A percentile compares a stretch with the other conserved stretches of the same genome.
Evolutionary conservation across 2,113 vertebrate species (phyloP).

Genomic region (Otis tarda): DNA sequence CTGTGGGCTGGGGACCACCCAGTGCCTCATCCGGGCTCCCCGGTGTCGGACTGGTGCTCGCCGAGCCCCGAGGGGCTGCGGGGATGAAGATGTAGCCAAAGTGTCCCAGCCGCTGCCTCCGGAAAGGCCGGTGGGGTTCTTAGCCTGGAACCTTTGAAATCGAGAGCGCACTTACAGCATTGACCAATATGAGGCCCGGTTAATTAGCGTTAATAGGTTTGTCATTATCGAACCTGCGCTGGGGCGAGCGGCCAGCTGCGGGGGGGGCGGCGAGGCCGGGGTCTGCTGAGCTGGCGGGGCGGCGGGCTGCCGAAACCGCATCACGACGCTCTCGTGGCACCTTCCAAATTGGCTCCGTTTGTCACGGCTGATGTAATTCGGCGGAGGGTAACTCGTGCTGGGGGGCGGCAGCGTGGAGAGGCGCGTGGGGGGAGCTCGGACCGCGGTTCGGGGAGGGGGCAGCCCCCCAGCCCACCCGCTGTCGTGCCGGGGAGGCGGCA

Average conservation of each 20-base stretch:
- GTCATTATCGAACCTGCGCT: not conserved
- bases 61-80: accelerated
- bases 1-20: not conserved
- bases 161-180: not conserved
- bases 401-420: constrained; percentile 20
- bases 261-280: not conserved
- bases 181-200: constrained; percentile 6
- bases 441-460: not conserved
- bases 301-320: not conserved
- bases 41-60: accelerated
- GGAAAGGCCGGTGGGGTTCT: not conserved
- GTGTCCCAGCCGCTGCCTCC: not conserved
- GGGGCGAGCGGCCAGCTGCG: not conserved
- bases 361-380: constrained; percentile 45
- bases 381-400: constrained; percentile 32
- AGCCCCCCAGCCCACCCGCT: not conserved
- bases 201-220: constrained; percentile 62
- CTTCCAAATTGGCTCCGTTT: constrained; percentile 44
- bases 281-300: not conserved
- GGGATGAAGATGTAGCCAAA: not conserved
- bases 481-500: not conserved
- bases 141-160: constrained; percentile 12
- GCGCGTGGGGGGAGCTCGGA: constrained; percentile 4
- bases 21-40: not conserved
- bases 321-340: not conserved